A percentile compares a stretch with the other conserved stretches of the same genome.
Evolutionary conservation across 1,140 invertebrate species (phyloP).

Genomic region (Saccostrea cuccullata): DNA sequence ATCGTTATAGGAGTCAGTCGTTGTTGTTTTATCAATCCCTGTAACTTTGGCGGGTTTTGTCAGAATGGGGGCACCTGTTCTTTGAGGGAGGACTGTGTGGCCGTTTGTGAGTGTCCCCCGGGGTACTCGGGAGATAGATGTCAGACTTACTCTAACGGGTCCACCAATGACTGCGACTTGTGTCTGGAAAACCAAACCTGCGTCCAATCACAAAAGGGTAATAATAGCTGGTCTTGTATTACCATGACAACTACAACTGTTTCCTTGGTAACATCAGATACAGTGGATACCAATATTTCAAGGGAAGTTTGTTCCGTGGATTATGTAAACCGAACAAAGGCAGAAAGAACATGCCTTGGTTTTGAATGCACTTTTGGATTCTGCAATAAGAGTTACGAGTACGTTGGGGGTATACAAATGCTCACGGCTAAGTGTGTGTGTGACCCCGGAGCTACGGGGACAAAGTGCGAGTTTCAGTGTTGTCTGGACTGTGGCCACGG

Average conservation of each 20-base stretch:
- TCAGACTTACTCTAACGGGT: neutral
- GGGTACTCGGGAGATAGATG: neutral
- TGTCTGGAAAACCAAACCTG: neutral
- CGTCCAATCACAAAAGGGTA: neutral
- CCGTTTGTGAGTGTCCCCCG: neutral
- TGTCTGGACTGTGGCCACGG: conserved; percentile 34
- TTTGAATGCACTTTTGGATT: neutral
- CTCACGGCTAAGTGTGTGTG: neutral
- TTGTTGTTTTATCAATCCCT: neutral
- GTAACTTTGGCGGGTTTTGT: neutral
- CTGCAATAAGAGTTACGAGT: neutral
- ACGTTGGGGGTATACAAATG: neutral
- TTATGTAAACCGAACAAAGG: neutral
- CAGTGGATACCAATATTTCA: neutral
- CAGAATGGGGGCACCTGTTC: conserved; percentile 26
- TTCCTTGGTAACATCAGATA: neutral
- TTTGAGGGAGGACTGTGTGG: neutral
- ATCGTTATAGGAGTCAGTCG: neutral
- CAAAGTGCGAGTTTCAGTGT: conserved; percentile 13
- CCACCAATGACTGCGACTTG: neutral
- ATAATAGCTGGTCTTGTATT: neutral
- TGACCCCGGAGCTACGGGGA: neutral
- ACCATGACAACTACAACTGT: neutral
- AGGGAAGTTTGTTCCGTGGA: neutral
- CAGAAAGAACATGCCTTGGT: neutral